A percentile compares a stretch with the other conserved stretches of the same genome.
Conservation (phyloP, 2,113 vertebrate species). For the Lontra canadensis region DNA sequence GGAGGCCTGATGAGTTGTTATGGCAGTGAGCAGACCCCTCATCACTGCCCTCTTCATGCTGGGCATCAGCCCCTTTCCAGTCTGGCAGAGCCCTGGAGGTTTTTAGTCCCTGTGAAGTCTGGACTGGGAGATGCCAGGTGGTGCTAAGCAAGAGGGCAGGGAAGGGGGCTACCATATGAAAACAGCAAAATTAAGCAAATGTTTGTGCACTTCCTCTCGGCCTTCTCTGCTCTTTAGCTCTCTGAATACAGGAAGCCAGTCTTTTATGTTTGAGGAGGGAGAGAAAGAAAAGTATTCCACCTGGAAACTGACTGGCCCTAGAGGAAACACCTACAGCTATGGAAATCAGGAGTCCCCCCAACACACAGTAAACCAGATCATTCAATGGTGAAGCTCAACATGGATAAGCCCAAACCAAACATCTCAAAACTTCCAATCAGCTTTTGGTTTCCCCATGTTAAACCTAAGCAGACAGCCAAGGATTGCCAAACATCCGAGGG, state of each 20-base stretch:
- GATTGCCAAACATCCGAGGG: not conserved
- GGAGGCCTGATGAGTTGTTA: not conserved
- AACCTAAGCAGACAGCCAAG: not conserved
- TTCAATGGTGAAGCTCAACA: not conserved
- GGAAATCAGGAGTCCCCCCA: not conserved
- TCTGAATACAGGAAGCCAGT: not conserved
- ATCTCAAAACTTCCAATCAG: not conserved
- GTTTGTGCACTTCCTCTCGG: not conserved
- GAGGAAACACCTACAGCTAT: not conserved
- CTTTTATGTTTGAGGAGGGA: not conserved
- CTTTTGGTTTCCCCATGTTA: not conserved
- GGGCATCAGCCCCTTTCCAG: not conserved
- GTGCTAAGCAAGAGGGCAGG: not conserved
- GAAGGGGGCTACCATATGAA: not conserved
- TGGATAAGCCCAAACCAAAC: not conserved
- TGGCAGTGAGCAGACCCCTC: not conserved
- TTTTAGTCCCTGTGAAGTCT: not conserved
- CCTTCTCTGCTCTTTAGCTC: not conserved
- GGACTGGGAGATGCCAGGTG: not conserved
- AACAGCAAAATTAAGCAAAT: not conserved
- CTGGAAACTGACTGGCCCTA: not conserved
- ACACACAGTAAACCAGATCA: not conserved
- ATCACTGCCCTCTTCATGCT: not conserved
- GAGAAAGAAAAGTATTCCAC: not conserved
- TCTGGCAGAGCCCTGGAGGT: not conserved